Evolutionary conservation across 1,140 invertebrate genomes (phyloP), one percentile per base, ranked within the genome.

Genomic region (Drosophila lacertosa): DNA sequence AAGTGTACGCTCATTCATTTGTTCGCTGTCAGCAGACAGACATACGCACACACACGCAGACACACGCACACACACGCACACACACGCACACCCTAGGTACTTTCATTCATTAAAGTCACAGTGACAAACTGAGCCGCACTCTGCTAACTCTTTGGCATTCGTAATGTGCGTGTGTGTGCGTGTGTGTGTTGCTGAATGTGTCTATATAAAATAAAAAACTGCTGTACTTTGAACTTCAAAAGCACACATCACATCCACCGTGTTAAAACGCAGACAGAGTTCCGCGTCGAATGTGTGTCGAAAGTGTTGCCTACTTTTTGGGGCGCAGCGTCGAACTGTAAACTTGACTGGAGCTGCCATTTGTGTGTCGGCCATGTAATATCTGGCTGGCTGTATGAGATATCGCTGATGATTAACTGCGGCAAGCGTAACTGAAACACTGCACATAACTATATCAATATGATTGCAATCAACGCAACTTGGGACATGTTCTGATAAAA

Each of bases 31-130:
- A 63, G 51, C 59, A 63, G 4, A 53, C 29, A 68, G 15, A 48
- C 58, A 53, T 44, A 59, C 20, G 63, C 33, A 57, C 33, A 40
- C 11, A 32, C 44, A 45, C 13, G 54, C 15, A 58, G 39, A 20
- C 33, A 37, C 33, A 53, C 20, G 42, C 54, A 55, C 22, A 39
- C 50, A 44, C 50, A 50, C 2, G 48, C 18, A 66, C 13, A 59
- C 26, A 47, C 18, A 47, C 26, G 40, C 24, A 44, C 15, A 40
- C 10, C 20, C 10, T 39, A 22, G 65, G 64, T 69, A 81, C 64
- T 81, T 86, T 86, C 80, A 84, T 84, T 84, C 80, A 84, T 86
- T 84, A 84, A 83, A 78, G 66, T 68, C 35, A 50, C 24, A 62
- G 54, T 39, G 68, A 50, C 51, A 57, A 50, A 50, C 24, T 39